phyloP scores from a whole-genome alignment of 1,140 invertebrate species.

The Neelides sp. region DNA sequence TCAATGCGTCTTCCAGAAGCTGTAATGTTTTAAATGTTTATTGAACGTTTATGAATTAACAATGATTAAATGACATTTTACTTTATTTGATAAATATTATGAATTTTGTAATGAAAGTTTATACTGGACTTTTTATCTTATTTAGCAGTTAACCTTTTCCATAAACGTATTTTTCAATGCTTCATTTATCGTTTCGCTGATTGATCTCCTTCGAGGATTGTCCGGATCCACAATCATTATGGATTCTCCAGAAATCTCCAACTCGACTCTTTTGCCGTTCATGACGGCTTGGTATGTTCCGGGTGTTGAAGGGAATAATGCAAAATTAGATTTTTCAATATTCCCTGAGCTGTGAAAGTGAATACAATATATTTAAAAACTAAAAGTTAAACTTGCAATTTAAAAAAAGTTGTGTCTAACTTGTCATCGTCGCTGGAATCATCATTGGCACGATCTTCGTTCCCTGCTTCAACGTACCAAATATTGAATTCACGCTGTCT shows the following conservation, averaged over 20 bases:
- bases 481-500: conserved; percentile 6
- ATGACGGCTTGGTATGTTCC: too few species aligned
- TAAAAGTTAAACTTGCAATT: neutral
- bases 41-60: conserved; percentile 1
- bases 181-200: too few species aligned
- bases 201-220: too few species aligned
- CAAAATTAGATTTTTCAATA: neutral
- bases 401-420: neutral
- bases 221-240: too few species aligned
- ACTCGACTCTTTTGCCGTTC: too few species aligned
- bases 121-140: too few species aligned
- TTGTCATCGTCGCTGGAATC: too few species aligned
- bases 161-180: too few species aligned
- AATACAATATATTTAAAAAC: neutral
- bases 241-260: too few species aligned
- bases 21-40: conserved; percentile 11
- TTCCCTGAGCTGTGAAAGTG: neutral
- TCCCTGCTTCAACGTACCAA: neutral
- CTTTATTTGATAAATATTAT: neutral
- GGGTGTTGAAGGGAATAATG: neutral
- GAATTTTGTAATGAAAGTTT: neutral
- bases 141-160: too few species aligned
- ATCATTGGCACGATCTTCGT: neutral
- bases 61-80: conserved; percentile 3
- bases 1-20: neutral